These are phyloP conservation scores for Orthosia cruda DNA, from an alignment of 2,888 invertebrate species.

Conservation along the genomic window DNA sequence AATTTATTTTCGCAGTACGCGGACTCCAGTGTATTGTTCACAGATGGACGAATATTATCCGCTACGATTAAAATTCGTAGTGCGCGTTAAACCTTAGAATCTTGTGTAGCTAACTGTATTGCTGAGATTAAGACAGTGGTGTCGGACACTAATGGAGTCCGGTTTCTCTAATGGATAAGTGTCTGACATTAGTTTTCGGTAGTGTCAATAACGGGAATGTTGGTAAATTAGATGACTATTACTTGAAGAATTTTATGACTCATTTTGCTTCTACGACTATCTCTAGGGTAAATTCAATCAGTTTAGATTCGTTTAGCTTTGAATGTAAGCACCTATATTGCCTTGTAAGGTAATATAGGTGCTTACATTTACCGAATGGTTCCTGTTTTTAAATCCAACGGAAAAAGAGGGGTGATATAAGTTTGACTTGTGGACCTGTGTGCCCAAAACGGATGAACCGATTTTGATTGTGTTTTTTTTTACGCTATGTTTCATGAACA, in stretches of 20 bases:
- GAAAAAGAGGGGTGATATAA: no score
- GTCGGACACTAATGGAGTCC: constrained; percentile 53
- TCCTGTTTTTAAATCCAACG: no score
- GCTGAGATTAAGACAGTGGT: constrained; percentile 33
- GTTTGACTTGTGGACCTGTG: no score
- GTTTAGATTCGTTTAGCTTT: not conserved
- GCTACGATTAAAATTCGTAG: no score
- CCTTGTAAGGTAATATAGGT: no score
- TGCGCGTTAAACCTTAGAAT: not conserved
- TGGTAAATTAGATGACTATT: not conserved
- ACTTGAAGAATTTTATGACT: constrained; percentile 3
- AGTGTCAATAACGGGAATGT: not conserved
- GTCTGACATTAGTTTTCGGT: constrained; percentile 30
- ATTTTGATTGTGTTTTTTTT: no score
- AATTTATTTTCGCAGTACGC: no score
- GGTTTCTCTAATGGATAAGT: constrained; percentile 21
- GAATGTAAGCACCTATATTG: no score
- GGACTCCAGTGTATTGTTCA: no score
- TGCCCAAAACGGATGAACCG: no score
- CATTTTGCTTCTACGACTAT: not conserved
- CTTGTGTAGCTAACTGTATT: constrained; percentile 30
- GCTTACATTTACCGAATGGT: not conserved
- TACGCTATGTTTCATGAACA: no score
- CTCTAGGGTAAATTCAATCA: not conserved
- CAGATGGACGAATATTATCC: no score